Conservation (phyloP, 2,888 invertebrate species). For the Drosophila dives region DNA sequence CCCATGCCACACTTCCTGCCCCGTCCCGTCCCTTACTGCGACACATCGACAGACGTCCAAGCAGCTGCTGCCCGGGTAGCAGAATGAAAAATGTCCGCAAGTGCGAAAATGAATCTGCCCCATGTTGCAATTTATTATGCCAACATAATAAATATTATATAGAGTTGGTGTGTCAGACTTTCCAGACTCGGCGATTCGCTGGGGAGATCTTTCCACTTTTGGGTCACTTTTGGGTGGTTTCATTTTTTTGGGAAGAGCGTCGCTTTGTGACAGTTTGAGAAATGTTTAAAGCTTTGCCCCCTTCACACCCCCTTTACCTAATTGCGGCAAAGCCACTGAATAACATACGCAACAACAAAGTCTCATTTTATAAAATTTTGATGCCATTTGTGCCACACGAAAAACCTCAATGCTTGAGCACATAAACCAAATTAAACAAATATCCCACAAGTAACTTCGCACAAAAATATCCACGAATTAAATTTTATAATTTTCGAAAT, state of each 20-base stretch:
- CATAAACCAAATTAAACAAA: background rate
- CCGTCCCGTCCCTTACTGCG: slow-evolving; percentile 2
- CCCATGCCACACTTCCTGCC: background rate
- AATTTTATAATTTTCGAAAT: slow-evolving; percentile 4
- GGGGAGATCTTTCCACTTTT: slow-evolving; percentile 18
- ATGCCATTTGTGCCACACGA: too few relatives aligned
- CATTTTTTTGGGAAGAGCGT: slow-evolving; percentile 33
- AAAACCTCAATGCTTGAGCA: background rate
- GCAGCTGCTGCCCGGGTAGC: slow-evolving; percentile 65
- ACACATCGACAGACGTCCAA: slow-evolving; percentile 50
- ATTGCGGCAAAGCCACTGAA: slow-evolving; percentile 44
- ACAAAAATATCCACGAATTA: slow-evolving; percentile 3
- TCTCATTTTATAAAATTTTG: background rate
- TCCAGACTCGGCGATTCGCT: slow-evolving; percentile 16
- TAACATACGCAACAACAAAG: slow-evolving; percentile 1
- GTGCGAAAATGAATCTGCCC: slow-evolving; percentile 80
- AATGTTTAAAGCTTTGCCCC: slow-evolving; percentile 40
- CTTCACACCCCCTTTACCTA: slow-evolving; percentile 32
- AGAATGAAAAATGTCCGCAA: slow-evolving; percentile 80
- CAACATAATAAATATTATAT: slow-evolving; percentile 81
- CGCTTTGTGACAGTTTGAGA: slow-evolving; percentile 61
- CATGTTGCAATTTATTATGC: slow-evolving; percentile 81
- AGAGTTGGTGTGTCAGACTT: slow-evolving; percentile 63
- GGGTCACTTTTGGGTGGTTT: slow-evolving; percentile 23
- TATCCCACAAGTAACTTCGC: background rate